Conservation (phyloP, 2,888 invertebrate genomes). For the Elmis aenea region DNA sequence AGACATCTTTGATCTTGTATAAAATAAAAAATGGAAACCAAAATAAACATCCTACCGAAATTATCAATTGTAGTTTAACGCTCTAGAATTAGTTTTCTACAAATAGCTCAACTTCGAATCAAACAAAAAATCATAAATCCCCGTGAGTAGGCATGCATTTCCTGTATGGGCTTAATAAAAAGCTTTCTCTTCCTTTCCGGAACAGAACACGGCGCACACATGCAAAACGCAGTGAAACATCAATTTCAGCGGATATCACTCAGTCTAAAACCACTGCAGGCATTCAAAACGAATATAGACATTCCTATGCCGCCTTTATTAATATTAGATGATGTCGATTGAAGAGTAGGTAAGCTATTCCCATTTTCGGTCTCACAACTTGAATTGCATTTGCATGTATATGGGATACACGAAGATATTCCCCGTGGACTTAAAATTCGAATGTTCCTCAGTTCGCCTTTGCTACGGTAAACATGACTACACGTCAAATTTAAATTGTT, state of each 20-base stretch:
- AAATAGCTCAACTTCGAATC: too few species aligned
- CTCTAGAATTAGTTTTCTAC: too few species aligned
- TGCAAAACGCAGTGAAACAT: slow-evolving; percentile 12
- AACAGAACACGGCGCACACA: slow-evolving; percentile 5
- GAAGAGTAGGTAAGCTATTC: slow-evolving; percentile 31
- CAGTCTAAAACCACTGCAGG: slow-evolving; percentile 21
- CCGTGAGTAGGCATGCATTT: too few species aligned
- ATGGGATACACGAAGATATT: slow-evolving; percentile 35
- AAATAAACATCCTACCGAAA: too few species aligned
- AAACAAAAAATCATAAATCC: too few species aligned
- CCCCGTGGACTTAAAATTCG: slow-evolving; percentile 23
- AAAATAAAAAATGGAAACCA: too few species aligned
- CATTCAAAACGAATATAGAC: slow-evolving; percentile 20
- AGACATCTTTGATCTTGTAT: too few species aligned
- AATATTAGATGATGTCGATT: slow-evolving; percentile 36
- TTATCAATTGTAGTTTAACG: too few species aligned
- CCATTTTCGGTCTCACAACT: slow-evolving; percentile 38
- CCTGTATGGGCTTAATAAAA: too few species aligned
- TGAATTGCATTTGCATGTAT: slow-evolving; percentile 46
- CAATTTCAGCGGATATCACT: slow-evolving; percentile 11
- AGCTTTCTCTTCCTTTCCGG: slow-evolving; percentile 2
- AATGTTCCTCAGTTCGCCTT: slow-evolving; percentile 16
- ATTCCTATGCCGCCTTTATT: slow-evolving; percentile 28
- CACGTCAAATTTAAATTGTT: slow-evolving; percentile 15
- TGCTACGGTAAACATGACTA: slow-evolving; percentile 12